A percentile compares a stretch with the other conserved stretches of the same genome.
These are phyloP conservation scores for Neria commutata DNA, from an alignment of 2,888 invertebrate genomes.

Conservation along the genomic window DNA sequence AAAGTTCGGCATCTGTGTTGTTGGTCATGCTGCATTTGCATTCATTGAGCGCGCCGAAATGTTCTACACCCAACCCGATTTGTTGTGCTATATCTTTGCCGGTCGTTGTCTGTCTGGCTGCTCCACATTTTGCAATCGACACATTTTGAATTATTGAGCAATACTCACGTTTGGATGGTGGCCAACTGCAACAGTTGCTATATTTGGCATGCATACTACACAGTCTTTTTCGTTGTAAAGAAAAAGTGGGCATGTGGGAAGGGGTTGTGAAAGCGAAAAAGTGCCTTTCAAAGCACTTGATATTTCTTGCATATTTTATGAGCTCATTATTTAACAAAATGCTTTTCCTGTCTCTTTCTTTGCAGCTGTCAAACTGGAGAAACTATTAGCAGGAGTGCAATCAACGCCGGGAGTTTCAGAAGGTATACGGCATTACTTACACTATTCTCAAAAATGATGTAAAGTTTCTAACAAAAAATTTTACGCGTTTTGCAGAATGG, in stretches of 20 bases:
- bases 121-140: not conserved
- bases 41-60: too few species aligned
- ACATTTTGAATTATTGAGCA: not conserved
- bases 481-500: constrained; percentile 51
- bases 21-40: too few species aligned
- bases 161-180: not conserved
- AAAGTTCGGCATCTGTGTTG: too few species aligned
- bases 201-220: too few species aligned
- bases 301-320: too few species aligned
- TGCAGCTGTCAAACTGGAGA: constrained; percentile 55
- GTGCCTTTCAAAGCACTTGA: too few species aligned
- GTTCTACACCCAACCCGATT: too few species aligned
- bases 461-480: not conserved
- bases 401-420: constrained; percentile 53
- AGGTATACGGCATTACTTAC: constrained; percentile 39
- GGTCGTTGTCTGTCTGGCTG: not conserved
- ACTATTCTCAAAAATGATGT: not conserved
- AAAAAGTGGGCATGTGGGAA: not conserved
- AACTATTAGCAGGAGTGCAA: constrained; percentile 47
- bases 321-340: not conserved
- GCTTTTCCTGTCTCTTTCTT: constrained; percentile 17
- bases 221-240: too few species aligned
- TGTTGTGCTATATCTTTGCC: too few species aligned
- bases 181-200: constrained; percentile 2
- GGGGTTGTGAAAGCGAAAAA: too few species aligned